Percentiles rank a stretch among this genome's conserved stretches.
Conservation (phyloP, 2,888 invertebrate species). For the Drosophila tripunctata region DNA sequence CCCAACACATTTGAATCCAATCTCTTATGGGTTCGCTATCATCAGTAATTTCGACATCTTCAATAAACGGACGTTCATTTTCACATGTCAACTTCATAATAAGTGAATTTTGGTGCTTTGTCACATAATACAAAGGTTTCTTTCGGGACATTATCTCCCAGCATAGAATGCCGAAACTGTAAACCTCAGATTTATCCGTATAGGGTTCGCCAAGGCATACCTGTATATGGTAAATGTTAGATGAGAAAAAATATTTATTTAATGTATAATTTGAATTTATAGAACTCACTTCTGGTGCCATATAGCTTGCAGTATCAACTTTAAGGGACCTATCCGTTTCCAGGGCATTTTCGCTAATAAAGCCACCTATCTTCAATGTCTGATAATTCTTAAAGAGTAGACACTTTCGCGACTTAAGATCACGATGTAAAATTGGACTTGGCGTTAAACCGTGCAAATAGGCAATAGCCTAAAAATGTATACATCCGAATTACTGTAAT, state of each 20-base stretch:
- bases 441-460: constrained; percentile 31
- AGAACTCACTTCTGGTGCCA: constrained; percentile 43
- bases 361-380: constrained; percentile 51
- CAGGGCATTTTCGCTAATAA: constrained; percentile 28
- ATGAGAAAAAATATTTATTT: not conserved
- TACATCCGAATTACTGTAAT: too few relatives aligned
- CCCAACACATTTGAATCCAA: constrained; percentile 33
- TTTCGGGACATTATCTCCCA: constrained; percentile 44
- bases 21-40: not conserved
- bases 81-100: not conserved
- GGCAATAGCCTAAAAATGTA: constrained; percentile 24
- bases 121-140: not conserved
- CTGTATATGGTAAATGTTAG: not conserved
- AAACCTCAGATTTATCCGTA: constrained; percentile 37
- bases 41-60: not conserved
- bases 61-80: constrained; percentile 4
- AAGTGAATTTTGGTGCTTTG: fast-evolving
- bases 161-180: constrained; percentile 44
- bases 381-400: constrained; percentile 1
- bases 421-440: constrained; percentile 38
- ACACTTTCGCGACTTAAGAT: constrained; percentile 43
- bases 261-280: not conserved
- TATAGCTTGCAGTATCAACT: constrained; percentile 36
- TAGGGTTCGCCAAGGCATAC: not conserved
- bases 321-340: not conserved